Percentiles rank a stretch among this genome's conserved stretches.
Evolutionary conservation across 1,140 invertebrate species (phyloP).

Genomic region (Micrasema minimum): DNA sequence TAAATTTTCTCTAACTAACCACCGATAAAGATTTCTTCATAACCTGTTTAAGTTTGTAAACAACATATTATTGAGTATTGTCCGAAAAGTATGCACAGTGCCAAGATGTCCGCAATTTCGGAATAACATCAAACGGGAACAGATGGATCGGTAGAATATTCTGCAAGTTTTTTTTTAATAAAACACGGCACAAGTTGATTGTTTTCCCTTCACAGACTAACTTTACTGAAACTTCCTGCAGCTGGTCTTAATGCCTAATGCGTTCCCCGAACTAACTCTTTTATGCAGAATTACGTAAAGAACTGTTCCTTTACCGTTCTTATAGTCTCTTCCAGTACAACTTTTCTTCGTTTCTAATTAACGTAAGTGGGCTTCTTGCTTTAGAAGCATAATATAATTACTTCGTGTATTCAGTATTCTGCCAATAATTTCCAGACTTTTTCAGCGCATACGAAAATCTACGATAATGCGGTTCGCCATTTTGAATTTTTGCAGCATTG

Average conservation of each 20-base stretch:
- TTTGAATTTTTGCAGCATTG: constrained; percentile 8
- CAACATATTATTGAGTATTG: no score
- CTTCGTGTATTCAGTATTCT: no score
- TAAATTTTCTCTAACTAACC: no score
- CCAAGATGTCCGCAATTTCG: constrained; percentile 20
- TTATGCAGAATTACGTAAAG: constrained; percentile 36
- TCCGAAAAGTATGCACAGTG: no score
- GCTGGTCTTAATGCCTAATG: constrained; percentile 49
- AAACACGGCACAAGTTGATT: constrained; percentile 49
- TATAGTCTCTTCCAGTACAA: neutral
- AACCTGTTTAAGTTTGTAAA: no score
- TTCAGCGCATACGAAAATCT: constrained; percentile 6
- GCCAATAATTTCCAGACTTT: neutral
- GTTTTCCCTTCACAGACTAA: constrained; percentile 43
- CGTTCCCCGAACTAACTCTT: constrained; percentile 35
- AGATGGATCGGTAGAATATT: constrained; percentile 41
- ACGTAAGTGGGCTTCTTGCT: constrained; percentile 20
- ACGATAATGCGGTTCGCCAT: constrained; percentile 14
- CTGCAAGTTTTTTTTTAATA: constrained; percentile 49
- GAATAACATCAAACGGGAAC: constrained; percentile 37
- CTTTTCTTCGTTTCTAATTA: constrained; percentile 34
- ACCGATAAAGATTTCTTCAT: no score
- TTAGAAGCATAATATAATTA: no score
- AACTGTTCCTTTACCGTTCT: constrained; percentile 20
- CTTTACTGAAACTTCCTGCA: constrained; percentile 31